Conservation (phyloP, 2,888 invertebrate genomes). For the Drosophila anomelani region DNA sequence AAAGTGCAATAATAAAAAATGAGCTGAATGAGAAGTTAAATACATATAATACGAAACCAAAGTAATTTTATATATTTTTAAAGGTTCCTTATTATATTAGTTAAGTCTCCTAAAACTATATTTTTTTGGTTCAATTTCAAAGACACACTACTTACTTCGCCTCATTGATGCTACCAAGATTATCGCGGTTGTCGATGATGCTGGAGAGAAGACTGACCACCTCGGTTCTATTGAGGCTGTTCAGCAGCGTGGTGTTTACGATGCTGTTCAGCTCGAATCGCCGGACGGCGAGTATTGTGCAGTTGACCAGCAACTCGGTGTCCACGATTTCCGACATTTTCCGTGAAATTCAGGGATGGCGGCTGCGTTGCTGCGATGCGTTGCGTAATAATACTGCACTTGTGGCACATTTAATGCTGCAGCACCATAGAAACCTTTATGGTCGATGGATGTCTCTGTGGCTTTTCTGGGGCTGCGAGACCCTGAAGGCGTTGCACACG, state of each 20-base stretch:
- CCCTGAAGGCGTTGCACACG: constrained; percentile 25
- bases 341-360: constrained; percentile 1
- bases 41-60: too few species aligned
- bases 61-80: background rate
- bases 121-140: background rate
- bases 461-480: background rate
- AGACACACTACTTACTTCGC: constrained; percentile 80
- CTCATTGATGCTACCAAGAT: constrained; percentile 78
- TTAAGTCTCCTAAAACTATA: too few species aligned
- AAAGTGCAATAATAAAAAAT: background rate
- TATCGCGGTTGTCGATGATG: constrained; percentile 82
- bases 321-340: constrained; percentile 83
- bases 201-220: constrained; percentile 80
- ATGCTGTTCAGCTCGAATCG: constrained; percentile 81
- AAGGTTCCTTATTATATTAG: background rate
- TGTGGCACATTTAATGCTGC: constrained; percentile 44
- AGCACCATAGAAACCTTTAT: constrained; percentile 46
- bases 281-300: constrained; percentile 83
- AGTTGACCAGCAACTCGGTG: constrained; percentile 83
- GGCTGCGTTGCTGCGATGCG: background rate
- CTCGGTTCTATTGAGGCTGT: constrained; percentile 81
- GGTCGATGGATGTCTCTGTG: constrained; percentile 1
- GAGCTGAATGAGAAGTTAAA: background rate
- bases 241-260: constrained; percentile 79
- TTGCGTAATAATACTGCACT: constrained; percentile 55